These are phyloP conservation scores for Leptarthrus brevirostris DNA, from an alignment of 2,888 invertebrate species.

Conservation along the genomic window DNA sequence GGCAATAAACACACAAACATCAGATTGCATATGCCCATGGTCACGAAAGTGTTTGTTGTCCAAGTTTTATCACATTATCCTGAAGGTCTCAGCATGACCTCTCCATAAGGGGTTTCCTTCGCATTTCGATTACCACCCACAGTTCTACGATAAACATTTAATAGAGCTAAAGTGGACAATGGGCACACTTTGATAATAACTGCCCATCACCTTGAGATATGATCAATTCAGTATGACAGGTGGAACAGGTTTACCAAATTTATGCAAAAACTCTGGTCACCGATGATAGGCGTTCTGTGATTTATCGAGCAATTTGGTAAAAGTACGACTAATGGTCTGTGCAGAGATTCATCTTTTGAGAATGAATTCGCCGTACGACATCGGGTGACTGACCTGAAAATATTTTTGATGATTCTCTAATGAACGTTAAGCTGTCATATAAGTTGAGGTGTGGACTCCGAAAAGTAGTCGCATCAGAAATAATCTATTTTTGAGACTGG, in stretches of 20 bases:
- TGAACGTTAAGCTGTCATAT: slow-evolving; percentile 28
- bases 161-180: slow-evolving; percentile 37
- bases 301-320: slow-evolving; percentile 31
- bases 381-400: slow-evolving; percentile 26
- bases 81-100: slow-evolving; percentile 2
- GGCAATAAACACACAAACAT: background rate
- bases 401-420: background rate
- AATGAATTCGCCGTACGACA: background rate
- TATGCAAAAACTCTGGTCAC: slow-evolving; percentile 22
- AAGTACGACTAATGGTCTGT: slow-evolving; percentile 35
- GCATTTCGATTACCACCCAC: slow-evolving; percentile 31
- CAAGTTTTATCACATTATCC: background rate
- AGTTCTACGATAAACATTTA: slow-evolving; percentile 17
- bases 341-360: slow-evolving; percentile 23
- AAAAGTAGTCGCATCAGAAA: slow-evolving; percentile 11
- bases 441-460: slow-evolving; percentile 6
- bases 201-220: slow-evolving; percentile 40
- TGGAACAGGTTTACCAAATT: slow-evolving; percentile 34
- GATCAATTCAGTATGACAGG: slow-evolving; percentile 30
- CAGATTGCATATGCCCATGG: background rate
- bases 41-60: background rate
- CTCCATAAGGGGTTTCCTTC: background rate
- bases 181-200: slow-evolving; percentile 33
- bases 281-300: slow-evolving; percentile 34
- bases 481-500: slow-evolving; percentile 28